A percentile compares a stretch with the other conserved stretches of the same genome.
phyloP scores from a whole-genome alignment of 2,888 invertebrate genomes.

The Agonopterix arenella region DNA sequence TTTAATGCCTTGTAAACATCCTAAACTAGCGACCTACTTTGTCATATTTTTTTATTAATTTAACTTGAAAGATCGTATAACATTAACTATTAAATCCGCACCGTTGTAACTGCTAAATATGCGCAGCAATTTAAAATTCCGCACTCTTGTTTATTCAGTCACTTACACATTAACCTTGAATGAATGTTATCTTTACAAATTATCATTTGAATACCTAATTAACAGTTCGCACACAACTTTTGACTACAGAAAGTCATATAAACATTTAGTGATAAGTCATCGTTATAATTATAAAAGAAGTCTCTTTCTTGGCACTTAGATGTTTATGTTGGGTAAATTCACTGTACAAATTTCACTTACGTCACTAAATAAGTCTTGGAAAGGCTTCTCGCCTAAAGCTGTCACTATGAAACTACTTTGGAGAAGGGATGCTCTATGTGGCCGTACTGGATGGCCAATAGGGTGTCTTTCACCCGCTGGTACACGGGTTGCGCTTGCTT shows the following conservation, averaged over 20 bases:
- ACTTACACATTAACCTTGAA: conserved; percentile 25
- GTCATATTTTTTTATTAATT: too few relatives aligned
- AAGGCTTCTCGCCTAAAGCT: conserved; percentile 9
- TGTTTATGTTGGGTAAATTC: conserved; percentile 18
- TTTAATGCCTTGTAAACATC: too few relatives aligned
- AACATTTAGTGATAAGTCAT: conserved; percentile 16
- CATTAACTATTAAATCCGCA: too few relatives aligned
- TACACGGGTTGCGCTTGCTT: conserved; percentile 84
- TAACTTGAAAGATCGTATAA: too few relatives aligned
- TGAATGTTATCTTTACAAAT: conserved; percentile 32
- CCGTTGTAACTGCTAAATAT: too few relatives aligned
- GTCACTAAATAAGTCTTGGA: conserved; percentile 3
- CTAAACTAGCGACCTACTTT: too few relatives aligned
- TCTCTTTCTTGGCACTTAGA: conserved; percentile 15
- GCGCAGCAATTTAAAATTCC: too few relatives aligned
- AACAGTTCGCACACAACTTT: conserved; percentile 29
- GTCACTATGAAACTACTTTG: conserved; percentile 59
- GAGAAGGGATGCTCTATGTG: conserved; percentile 90
- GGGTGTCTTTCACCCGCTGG: conserved; percentile 83
- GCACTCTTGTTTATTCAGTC: conserved; percentile 3
- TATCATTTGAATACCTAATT: conserved; percentile 36
- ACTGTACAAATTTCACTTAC: conserved; percentile 18
- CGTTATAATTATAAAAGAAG: conserved; percentile 1
- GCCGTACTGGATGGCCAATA: conserved; percentile 95
- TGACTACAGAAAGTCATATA: conserved; percentile 28